Conservation (phyloP, 2,888 invertebrate species). For the Netelia virgata region DNA sequence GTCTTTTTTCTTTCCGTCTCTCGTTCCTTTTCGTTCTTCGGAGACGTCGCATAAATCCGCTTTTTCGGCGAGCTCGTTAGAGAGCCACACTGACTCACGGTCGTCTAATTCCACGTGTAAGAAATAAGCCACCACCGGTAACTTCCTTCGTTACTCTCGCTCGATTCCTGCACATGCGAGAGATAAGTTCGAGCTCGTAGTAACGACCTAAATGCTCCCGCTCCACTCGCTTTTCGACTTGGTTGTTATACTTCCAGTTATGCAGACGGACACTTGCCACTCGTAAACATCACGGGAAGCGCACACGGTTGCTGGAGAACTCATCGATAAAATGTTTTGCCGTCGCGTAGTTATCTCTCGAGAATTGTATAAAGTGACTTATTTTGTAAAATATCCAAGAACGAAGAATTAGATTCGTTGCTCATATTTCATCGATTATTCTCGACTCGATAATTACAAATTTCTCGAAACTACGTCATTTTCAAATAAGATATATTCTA, state of each 20-base stretch:
- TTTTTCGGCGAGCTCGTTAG: slow-evolving; percentile 73
- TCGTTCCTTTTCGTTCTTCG: slow-evolving; percentile 32
- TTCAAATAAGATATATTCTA: too few species aligned
- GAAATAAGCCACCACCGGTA: slow-evolving; percentile 59
- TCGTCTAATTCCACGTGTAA: slow-evolving; percentile 66
- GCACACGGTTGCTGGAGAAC: slow-evolving; percentile 14
- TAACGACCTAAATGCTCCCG: slow-evolving; percentile 32
- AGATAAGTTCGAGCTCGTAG: slow-evolving; percentile 26
- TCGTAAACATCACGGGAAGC: slow-evolving; percentile 55
- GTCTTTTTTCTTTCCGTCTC: slow-evolving; percentile 28
- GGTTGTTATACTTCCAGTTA: slow-evolving; percentile 18
- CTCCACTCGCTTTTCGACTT: slow-evolving; percentile 21
- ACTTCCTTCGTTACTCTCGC: slow-evolving; percentile 66
- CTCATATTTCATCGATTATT: too few species aligned
- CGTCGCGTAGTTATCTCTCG: not conserved
- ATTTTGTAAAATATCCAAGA: too few species aligned
- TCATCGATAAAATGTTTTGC: slow-evolving; percentile 35
- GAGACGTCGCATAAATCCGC: slow-evolving; percentile 67
- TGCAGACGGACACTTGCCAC: slow-evolving; percentile 61
- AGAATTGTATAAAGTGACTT: not conserved
- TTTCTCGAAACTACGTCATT: too few species aligned
- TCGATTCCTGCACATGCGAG: slow-evolving; percentile 44
- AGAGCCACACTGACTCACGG: slow-evolving; percentile 55
- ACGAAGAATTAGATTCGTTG: too few species aligned
- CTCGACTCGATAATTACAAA: too few species aligned